Base-by-base conservation (phyloP, 2,888 invertebrate species). In the Ormyrus nitidulus region DNA sequence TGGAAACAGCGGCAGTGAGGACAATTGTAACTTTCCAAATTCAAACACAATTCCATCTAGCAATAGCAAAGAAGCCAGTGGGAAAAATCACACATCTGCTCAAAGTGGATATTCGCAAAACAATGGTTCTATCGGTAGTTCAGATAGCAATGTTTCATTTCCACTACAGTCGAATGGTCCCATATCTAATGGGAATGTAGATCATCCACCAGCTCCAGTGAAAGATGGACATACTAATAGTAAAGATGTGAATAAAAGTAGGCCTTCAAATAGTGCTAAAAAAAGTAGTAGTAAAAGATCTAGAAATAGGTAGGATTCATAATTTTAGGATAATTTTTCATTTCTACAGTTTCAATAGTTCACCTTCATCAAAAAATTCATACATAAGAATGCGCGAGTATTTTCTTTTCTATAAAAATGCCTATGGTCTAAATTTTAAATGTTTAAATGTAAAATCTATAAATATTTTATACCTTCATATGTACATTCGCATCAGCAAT, bases 231-330 rank as follows among this genome's bases (percentile, higher is more conserved):
- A 87, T 73, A 87, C 83, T 83, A 87, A 87, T 88, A 92, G 87
- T 85, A 93, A 91, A 91, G 92, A 90, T 82, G 88, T 88, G 72
- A 92, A 87, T 85, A 91, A 89, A 87, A 91, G 85, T 82, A 86
- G 90, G 79, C 91, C 91, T 69, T 89, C 90, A 54, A 91, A 90
- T 83, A 92, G 92, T 88, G 94, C 93, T 82, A 96, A 96, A 90
- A 96, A 96, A 87, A 95, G 93, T 88, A 94, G 93, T 85, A 95
- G 94, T 87, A 97, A 96, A 89, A 96, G 96, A 91, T 94, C 96
- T 34, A 93, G 96, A 86, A 96, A 96, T 91, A 94, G 96, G 92
- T 96, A 94, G 93, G 74, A 77, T 70, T 34, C 53, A 13, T 69
- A 72, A 76, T 51, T 61, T 46, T 34, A 56, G 8, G 49, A 64